phyloP scores from a whole-genome alignment of 30 jellyfish, hydroid and myxozoan species.

The Rhopilema esculentum region DNA sequence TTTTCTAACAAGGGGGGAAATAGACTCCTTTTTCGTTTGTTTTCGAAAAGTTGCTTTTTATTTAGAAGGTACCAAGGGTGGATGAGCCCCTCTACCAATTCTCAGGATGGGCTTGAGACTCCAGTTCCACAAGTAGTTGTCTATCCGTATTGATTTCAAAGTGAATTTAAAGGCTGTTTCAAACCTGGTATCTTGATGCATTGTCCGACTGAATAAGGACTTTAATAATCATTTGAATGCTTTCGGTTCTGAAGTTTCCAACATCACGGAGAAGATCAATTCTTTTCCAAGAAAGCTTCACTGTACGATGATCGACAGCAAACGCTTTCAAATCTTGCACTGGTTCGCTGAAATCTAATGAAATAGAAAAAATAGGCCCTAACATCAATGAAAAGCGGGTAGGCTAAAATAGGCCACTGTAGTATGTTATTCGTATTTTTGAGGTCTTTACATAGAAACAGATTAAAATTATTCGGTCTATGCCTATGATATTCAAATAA shows the following conservation, averaged over 20 bases:
- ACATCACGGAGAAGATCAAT: constrained; percentile 40
- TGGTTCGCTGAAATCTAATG: constrained; percentile 16
- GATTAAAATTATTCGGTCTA: too few species aligned
- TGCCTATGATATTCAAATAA: too few species aligned
- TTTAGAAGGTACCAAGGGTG: too few species aligned
- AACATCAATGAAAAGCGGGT: not conserved
- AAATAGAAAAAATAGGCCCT: not conserved
- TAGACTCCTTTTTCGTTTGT: too few species aligned
- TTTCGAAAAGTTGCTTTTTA: too few species aligned
- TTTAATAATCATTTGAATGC: constrained; percentile 11
- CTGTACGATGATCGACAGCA: constrained; percentile 39
- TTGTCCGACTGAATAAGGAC: not conserved
- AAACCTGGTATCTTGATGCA: constrained; percentile 13
- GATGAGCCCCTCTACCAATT: too few species aligned
- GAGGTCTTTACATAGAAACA: not conserved
- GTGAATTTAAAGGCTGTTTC: too few species aligned
- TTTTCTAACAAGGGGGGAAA: too few species aligned
- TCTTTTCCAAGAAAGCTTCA: constrained; percentile 41
- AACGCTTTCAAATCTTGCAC: constrained; percentile 23
- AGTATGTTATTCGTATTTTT: not conserved
- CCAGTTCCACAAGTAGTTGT: too few species aligned
- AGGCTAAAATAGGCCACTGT: not conserved
- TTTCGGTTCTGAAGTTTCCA: constrained; percentile 28
- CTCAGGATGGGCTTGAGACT: too few species aligned
- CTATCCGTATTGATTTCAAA: too few species aligned